phyloP scores from a whole-genome alignment of 2,797 vertebrate genomes.

The Helostoma temminkii region DNA sequence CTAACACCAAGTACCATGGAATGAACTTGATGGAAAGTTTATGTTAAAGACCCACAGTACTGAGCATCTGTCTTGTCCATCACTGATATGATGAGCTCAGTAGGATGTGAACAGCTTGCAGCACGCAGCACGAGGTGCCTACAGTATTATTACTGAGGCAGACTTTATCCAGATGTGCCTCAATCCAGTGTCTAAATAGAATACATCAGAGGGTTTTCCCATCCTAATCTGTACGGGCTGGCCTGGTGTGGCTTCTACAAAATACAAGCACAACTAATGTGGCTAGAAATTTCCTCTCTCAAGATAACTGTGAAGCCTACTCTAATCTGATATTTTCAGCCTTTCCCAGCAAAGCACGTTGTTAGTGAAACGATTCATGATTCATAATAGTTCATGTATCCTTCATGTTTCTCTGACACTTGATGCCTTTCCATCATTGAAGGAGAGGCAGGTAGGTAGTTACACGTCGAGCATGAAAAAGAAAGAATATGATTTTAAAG shows the following conservation, averaged over 20 bases:
- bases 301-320: not conserved
- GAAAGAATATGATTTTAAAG: too few relatives aligned
- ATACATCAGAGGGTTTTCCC: slow-evolving; percentile 4
- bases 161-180: slow-evolving; percentile 20
- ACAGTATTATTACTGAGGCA: slow-evolving; percentile 1
- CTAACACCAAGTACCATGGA: too few relatives aligned
- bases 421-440: too few relatives aligned
- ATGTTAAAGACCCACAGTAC: not conserved
- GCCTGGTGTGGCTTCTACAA: not conserved
- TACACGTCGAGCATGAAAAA: too few relatives aligned
- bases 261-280: not conserved
- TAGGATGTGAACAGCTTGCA: slow-evolving; percentile 8
- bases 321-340: not conserved
- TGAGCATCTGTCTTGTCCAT: not conserved
- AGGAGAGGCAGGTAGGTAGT: too few relatives aligned
- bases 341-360: too few relatives aligned
- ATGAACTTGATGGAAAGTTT: not conserved
- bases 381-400: too few relatives aligned
- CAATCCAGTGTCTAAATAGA: slow-evolving; percentile 3
- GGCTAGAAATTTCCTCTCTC: not conserved
- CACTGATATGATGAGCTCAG: not conserved
- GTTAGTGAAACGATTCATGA: too few relatives aligned
- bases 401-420: too few relatives aligned
- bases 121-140: not conserved
- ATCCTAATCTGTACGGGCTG: not conserved